A percentile compares a stretch with the other conserved stretches of the same genome.
Conservation (phyloP, 2,113 vertebrate genomes). For the Cromileptes altivelis region DNA sequence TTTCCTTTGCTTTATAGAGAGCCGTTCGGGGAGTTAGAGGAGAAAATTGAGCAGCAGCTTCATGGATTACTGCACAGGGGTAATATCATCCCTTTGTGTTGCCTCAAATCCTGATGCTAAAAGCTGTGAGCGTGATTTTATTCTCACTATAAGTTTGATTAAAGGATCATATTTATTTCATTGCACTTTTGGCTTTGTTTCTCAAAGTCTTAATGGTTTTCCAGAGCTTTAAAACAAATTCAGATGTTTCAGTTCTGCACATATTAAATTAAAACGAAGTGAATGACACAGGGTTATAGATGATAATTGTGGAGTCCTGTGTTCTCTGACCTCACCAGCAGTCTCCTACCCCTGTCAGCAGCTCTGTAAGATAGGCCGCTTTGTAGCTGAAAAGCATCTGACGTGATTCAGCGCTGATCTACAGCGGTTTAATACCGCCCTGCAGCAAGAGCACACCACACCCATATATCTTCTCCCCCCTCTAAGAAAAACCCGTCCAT, state of each 20-base stretch:
- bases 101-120: constrained; percentile 8
- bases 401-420: constrained; percentile 38
- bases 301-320: constrained; percentile 22
- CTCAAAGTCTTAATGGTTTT: constrained; percentile 14
- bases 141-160: constrained; percentile 33
- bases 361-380: constrained; percentile 13
- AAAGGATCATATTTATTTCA: constrained; percentile 21
- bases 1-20: constrained; percentile 50
- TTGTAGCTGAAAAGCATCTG: constrained; percentile 35
- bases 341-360: constrained; percentile 7
- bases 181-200: constrained; percentile 24
- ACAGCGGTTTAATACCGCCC: constrained; percentile 19
- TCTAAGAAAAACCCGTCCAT: constrained; percentile 18
- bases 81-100: background rate
- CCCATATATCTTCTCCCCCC: constrained; percentile 27
- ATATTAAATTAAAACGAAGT: constrained; percentile 27
- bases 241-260: constrained; percentile 38
- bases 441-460: constrained; percentile 42
- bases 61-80: background rate
- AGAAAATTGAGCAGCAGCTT: constrained; percentile 20
- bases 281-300: constrained; percentile 11
- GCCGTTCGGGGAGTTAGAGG: constrained; percentile 8
- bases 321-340: constrained; percentile 39
- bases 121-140: constrained; percentile 12
- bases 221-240: constrained; percentile 40